Conservation (phyloP, 2,888 invertebrate genomes). For the Diogma glabrata region DNA sequence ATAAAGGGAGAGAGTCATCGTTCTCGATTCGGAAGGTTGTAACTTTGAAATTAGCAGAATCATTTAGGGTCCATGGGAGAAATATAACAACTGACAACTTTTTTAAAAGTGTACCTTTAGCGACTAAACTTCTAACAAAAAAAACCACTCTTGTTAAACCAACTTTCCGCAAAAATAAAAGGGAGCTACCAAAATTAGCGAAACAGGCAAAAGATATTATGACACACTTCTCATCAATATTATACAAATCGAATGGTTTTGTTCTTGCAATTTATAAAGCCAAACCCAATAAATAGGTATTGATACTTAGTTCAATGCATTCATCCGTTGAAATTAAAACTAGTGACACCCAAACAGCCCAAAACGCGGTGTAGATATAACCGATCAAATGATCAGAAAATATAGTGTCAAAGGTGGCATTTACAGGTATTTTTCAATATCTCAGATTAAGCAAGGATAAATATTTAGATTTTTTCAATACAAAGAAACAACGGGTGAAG, state of each 20-base stretch:
- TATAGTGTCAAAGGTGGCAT: not conserved
- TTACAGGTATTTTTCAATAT: not conserved
- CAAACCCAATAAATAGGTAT: conserved; percentile 13
- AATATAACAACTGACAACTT: not conserved
- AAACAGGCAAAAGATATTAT: conserved; percentile 19
- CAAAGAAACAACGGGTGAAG: not conserved
- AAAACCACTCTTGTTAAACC: not conserved
- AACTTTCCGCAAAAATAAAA: not conserved
- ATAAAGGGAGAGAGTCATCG: conserved; percentile 13
- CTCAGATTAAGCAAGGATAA: not conserved
- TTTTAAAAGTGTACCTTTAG: not conserved
- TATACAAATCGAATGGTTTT: conserved; percentile 15
- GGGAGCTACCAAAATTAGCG: conserved; percentile 16
- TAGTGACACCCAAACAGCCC: no score
- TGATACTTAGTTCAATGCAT: conserved; percentile 15
- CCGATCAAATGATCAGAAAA: not conserved
- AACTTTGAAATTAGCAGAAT: not conserved
- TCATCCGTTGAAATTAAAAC: no score
- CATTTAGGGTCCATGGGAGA: not conserved
- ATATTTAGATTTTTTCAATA: not conserved
- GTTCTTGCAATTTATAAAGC: conserved; percentile 15
- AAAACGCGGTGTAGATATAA: no score
- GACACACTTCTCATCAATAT: conserved; percentile 19
- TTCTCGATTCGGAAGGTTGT: conserved; percentile 14
- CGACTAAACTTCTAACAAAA: not conserved